A percentile compares a stretch with the other conserved stretches of the same genome.
phyloP scores from a whole-genome alignment of 2,797 vertebrate species.

The Ibycter americanus region DNA sequence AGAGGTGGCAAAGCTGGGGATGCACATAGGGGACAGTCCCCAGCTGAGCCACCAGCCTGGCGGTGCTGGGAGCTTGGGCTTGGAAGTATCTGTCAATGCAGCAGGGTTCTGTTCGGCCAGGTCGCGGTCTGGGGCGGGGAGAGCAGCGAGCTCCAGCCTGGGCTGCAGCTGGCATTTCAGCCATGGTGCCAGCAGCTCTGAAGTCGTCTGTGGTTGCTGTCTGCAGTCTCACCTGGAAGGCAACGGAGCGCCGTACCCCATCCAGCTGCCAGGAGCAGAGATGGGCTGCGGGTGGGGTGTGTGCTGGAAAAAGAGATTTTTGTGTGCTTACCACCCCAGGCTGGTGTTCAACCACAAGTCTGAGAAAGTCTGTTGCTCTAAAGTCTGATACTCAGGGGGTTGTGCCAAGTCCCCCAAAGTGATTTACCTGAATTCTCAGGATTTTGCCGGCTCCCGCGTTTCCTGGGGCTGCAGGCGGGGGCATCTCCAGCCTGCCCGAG shows the following conservation, averaged over 20 bases:
- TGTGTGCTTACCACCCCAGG: background rate
- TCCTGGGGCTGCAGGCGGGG: background rate
- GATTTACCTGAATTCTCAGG: background rate
- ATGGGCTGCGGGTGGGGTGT: background rate
- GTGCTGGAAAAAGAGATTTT: background rate
- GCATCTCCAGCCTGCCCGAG: background rate
- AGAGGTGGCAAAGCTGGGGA: background rate
- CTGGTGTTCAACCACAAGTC: background rate
- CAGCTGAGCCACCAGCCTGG: background rate
- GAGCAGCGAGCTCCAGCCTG: background rate
- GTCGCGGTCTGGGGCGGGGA: background rate
- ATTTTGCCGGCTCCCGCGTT: background rate
- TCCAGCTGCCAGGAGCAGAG: background rate
- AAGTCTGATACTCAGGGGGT: background rate
- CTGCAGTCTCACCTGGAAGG: background rate
- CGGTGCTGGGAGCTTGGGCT: background rate
- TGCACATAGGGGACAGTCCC: background rate
- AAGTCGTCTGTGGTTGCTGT: background rate
- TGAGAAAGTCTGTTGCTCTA: background rate
- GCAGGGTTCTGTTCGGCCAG: too few relatives aligned
- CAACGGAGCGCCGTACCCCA: background rate
- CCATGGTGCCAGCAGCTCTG: background rate
- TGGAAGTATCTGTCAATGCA: background rate
- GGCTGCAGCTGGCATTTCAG: background rate
- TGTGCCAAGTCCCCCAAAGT: background rate